Percentiles rank a stretch among this genome's conserved stretches.
phyloP scores from a whole-genome alignment of 2,888 invertebrate genomes.

The Dichetophora obliterata region DNA sequence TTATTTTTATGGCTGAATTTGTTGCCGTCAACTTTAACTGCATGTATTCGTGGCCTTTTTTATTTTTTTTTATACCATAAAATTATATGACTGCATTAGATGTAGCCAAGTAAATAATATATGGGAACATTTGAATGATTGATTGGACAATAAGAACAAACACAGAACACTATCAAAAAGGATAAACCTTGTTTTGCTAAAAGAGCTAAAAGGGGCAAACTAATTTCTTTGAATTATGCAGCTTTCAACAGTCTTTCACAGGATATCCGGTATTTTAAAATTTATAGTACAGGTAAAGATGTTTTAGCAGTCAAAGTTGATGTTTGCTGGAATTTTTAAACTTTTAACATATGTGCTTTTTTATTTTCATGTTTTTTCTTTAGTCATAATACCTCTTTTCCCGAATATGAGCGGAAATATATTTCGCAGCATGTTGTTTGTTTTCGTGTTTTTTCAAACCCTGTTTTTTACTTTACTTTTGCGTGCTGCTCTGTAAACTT shows the following conservation, averaged over 20 bases:
- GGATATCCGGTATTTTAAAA: neutral
- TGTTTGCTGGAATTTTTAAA: neutral
- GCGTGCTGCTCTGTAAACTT: neutral
- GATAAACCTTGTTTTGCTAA: too few species aligned
- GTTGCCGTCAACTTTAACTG: neutral
- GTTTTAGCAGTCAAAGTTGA: neutral
- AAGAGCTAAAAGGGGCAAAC: neutral
- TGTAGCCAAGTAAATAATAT: neutral
- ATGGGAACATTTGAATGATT: slow-evolving; percentile 12
- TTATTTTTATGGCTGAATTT: too few species aligned
- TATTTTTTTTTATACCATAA: neutral
- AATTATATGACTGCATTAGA: neutral
- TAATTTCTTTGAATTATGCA: neutral
- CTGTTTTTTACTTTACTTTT: neutral
- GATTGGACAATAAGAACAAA: neutral
- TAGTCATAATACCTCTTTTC: too few species aligned
- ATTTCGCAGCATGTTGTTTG: neutral
- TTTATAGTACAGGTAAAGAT: neutral
- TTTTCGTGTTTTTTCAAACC: neutral
- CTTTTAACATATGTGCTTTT: too few species aligned
- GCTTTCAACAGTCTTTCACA: neutral
- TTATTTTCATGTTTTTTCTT: too few species aligned
- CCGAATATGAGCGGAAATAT: neutral
- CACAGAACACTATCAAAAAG: neutral
- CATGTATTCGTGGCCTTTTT: neutral